Conservation (phyloP, 2,888 invertebrate genomes). For the Cephus pulcher region DNA sequence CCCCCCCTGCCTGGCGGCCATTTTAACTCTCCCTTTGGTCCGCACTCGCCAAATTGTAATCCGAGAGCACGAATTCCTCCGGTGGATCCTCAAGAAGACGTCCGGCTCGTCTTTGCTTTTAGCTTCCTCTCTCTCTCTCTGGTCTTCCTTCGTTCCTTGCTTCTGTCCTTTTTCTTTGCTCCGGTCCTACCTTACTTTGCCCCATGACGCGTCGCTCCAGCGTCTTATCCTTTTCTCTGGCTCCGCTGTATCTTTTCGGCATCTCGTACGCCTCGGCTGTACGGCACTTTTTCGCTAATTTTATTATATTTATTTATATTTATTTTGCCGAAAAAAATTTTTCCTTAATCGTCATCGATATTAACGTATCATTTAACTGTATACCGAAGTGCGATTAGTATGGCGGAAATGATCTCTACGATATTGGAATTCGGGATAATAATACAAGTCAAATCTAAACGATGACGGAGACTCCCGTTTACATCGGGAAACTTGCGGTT, state of each 20-base stretch:
- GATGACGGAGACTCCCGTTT: not conserved
- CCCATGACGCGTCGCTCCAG: too few species aligned
- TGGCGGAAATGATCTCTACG: not conserved
- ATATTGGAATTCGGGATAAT: not conserved
- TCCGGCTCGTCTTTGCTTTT: not conserved
- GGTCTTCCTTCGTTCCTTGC: too few species aligned
- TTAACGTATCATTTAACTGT: too few species aligned
- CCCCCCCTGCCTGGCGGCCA: conserved; percentile 64
- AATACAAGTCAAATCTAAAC: not conserved
- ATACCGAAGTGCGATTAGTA: not conserved
- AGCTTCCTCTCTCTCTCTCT: not conserved
- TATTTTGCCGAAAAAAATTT: not conserved
- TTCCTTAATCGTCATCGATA: not conserved
- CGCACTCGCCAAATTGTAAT: conserved; percentile 64
- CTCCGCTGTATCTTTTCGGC: too few species aligned
- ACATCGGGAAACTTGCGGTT: not conserved
- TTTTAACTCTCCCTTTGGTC: conserved; percentile 61
- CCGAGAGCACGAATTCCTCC: conserved; percentile 55
- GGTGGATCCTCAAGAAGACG: not conserved
- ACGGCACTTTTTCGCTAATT: too few species aligned
- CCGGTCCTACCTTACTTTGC: too few species aligned
- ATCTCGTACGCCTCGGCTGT: too few species aligned
- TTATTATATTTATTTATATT: too few species aligned
- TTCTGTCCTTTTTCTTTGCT: too few species aligned
- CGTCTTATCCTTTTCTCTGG: too few species aligned